Base-by-base conservation (phyloP, 2,888 invertebrate species). In the Rhagophthalmus giganteus region DNA sequence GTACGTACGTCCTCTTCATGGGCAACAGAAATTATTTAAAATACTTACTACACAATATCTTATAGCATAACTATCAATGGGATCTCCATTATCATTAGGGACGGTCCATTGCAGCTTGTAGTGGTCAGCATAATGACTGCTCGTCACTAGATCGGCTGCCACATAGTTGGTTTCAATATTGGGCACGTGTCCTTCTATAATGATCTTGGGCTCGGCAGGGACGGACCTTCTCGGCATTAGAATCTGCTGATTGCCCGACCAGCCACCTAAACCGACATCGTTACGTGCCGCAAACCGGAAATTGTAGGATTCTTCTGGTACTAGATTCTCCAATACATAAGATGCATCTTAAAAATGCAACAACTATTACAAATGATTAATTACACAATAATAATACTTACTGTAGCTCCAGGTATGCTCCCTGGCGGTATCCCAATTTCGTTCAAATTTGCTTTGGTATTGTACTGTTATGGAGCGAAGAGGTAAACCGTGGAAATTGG, bases 1-100 rank as follows among this genome's bases (percentile, higher is more conserved):
- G n/a, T n/a, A n/a, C n/a, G n/a, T n/a, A n/a, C n/a, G n/a, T n/a
- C n/a, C n/a, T n/a, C n/a, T 16, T n/a, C 20, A n/a, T 8, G 9
- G 5, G 4, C 8, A 12, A 33, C n/a, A 12, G 2, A 33, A 33
- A 33, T 32, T 10, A 20, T 16, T 7, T 7, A 16, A 27, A n/a
- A 24, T 14, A 76, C 82, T 84, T 79, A 91, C 90, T 69, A 86
- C 84, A 72, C 91, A 92, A 74, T 86, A 90, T 70, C 80, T 84
- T 58, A 94, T 81, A 72, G 86, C 81, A 74, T 93, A 94, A 72
- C 79, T 79, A 69, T 90, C 87, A 67, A 94, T 93, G 14, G 87
- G 88, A 74, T 91, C 91, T 5, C 94, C 94, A 74, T 94, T 94
- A 69, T 94, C 89, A 38, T 87, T 85, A 0, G 94, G 93, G 38